Base-by-base conservation (phyloP, 2,888 invertebrate genomes). In the Drosophila limbata region DNA sequence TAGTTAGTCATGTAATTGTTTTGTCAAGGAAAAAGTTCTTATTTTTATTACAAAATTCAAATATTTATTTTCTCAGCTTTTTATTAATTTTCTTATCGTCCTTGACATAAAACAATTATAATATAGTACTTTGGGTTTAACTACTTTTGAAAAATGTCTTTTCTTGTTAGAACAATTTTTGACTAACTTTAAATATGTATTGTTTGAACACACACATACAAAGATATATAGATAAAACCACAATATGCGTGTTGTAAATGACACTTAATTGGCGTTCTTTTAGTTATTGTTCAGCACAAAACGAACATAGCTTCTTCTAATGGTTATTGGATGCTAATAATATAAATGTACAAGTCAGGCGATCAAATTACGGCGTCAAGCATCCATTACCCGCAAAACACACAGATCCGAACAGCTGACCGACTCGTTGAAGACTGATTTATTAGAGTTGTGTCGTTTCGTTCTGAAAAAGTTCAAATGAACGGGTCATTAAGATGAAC, bases 351-450 rank as follows among this genome's bases (percentile, higher is more conserved):
- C 6, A 44, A 11, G 55, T 60, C 48, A 57, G 47, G 53, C 77
- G 63, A 56, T 47, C 28, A 8, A 45, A 59, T 11, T 40, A 28
- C 53, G 40, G 37, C 21, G 25, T 28, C 10, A 13, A 55, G 44
- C 10, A 40, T 48, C n/a, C 10, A 40, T 48, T 17, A 75, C 78
- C 78, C 63, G 60, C 63, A 62, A 66, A 15, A 35, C 25, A 25
- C 35, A 65, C 1, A 5, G 56, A 74, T 35, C 75, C 62, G 51
- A 77, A 70, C 75, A 79, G 76, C 76, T 77, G 79, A 77, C 70
- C 70, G 65, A 79, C n/a, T 79, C 70, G 70, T 56, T 60, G 33
- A 28, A 48, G 62, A 79, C 79, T 77, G 60, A 74, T 39, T 15
- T 48, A 0, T n/a, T n/a, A n/a, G n/a, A n/a, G n/a, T n/a, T n/a